These are phyloP conservation scores for Fistularia tabacaria DNA, from an alignment of 2,797 vertebrate species.

Conservation along the genomic window DNA sequence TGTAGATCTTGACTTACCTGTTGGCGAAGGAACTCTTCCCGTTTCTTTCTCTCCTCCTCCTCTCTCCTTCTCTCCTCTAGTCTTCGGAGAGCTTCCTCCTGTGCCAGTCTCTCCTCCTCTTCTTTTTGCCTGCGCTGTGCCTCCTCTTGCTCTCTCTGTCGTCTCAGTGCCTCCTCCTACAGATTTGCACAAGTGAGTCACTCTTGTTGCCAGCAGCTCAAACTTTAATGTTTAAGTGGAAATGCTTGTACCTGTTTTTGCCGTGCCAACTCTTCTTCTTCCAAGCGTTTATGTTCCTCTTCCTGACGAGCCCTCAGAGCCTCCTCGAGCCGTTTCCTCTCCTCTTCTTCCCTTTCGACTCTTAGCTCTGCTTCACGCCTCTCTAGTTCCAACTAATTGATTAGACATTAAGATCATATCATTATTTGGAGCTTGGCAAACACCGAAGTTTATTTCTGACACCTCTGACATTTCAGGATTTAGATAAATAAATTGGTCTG, in stretches of 20 bases:
- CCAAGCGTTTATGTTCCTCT: slow-evolving; percentile 83
- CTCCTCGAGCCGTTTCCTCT: slow-evolving; percentile 90
- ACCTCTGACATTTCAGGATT: too few relatives aligned
- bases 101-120: slow-evolving; percentile 86
- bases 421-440: not conserved
- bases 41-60: slow-evolving; percentile 88
- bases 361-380: slow-evolving; percentile 90
- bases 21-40: slow-evolving; percentile 90
- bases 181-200: slow-evolving; percentile 17
- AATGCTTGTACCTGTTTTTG: slow-evolving; percentile 82
- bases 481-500: too few relatives aligned
- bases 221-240: not conserved
- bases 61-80: slow-evolving; percentile 83
- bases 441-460: too few relatives aligned
- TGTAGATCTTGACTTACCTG: slow-evolving; percentile 72
- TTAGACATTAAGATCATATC: slow-evolving; percentile 6
- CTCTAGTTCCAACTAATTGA: slow-evolving; percentile 87
- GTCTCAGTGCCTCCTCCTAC: slow-evolving; percentile 88
- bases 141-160: slow-evolving; percentile 89
- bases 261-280: slow-evolving; percentile 85
- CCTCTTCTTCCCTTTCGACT: slow-evolving; percentile 92
- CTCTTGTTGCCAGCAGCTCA: not conserved
- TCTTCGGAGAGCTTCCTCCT: slow-evolving; percentile 88
- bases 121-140: slow-evolving; percentile 83
- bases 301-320: slow-evolving; percentile 84